Evolutionary conservation across 2,888 invertebrate species (phyloP).

Genomic region (Cryptocheilus praepositus): DNA sequence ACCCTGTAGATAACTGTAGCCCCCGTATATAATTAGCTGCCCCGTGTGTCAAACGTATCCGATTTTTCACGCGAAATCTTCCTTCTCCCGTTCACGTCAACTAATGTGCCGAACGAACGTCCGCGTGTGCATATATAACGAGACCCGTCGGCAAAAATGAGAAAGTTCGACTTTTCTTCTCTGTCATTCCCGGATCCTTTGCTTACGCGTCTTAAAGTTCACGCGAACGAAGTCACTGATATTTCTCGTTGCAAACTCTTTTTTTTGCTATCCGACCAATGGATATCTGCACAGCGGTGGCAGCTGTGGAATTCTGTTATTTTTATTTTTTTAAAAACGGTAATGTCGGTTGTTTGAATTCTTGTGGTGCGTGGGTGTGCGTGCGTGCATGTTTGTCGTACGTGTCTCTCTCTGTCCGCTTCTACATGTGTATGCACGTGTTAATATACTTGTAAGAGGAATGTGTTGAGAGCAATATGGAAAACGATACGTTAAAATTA

Average conservation of each 20-base stretch:
- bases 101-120: too few relatives aligned
- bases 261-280: neutral
- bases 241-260: neutral
- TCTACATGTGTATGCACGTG: neutral
- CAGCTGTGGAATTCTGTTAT: neutral
- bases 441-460: neutral
- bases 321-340: neutral
- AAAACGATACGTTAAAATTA: too few relatives aligned
- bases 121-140: too few relatives aligned
- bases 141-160: too few relatives aligned
- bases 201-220: too few relatives aligned
- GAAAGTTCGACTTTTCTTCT: too few relatives aligned
- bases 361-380: neutral
- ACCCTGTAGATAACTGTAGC: conserved; percentile 39
- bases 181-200: too few relatives aligned
- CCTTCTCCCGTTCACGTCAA: neutral
- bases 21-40: neutral
- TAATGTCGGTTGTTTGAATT: too few relatives aligned
- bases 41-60: neutral
- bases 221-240: too few relatives aligned
- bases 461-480: neutral
- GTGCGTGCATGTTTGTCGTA: neutral
- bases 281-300: neutral
- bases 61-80: neutral
- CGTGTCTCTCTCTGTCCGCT: neutral